Evolutionary conservation across 2,113 vertebrate genomes (phyloP).

Genomic region (Laticauda colubrina): DNA sequence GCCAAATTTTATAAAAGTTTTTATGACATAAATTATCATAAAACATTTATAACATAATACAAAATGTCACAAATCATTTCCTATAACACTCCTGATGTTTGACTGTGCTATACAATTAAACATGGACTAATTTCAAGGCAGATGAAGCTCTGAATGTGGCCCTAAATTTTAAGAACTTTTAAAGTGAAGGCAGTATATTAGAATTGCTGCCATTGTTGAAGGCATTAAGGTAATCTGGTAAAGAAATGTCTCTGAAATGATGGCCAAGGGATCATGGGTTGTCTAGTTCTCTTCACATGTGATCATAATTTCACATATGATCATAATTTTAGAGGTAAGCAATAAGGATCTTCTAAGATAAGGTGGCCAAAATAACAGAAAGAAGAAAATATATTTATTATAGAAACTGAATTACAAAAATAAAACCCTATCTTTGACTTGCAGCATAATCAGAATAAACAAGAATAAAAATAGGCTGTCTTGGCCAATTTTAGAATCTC

Average conservation of each 20-base stretch:
- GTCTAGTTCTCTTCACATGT: neutral
- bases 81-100: neutral
- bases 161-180: neutral
- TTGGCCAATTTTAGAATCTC: constrained; percentile 34
- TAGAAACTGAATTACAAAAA: constrained; percentile 3
- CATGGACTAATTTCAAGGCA: neutral
- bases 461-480: neutral
- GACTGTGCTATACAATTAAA: neutral
- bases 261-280: neutral
- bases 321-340: neutral
- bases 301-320: neutral
- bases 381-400: neutral
- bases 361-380: neutral
- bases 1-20: neutral
- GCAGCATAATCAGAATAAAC: neutral
- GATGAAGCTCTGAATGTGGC: neutral
- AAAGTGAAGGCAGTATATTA: neutral
- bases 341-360: constrained; percentile 9
- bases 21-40: neutral
- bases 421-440: neutral
- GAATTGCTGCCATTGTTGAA: neutral
- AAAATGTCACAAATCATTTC: neutral
- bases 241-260: neutral
- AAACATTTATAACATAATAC: neutral
- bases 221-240: neutral